Evolutionary conservation across 2,113 vertebrate genomes (phyloP).

Genomic region (Labeo catla): DNA sequence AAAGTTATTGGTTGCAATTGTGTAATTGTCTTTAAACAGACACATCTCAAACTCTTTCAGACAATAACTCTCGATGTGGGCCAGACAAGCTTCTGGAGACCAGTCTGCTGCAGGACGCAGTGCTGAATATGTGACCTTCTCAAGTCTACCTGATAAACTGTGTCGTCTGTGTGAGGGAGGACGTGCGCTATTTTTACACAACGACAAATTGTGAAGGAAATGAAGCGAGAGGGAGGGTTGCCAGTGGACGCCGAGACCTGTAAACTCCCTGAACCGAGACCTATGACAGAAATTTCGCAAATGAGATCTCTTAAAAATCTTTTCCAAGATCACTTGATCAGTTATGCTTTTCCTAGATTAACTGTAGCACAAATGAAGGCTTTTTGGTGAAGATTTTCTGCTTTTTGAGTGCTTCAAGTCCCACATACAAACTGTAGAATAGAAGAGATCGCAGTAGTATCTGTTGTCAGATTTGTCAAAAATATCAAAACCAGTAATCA

Average conservation of each 20-base stretch:
- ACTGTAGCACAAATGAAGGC: no score
- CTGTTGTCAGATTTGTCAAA: background rate
- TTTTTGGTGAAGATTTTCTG: no score
- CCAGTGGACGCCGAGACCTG: background rate
- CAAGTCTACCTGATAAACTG: slow-evolving; percentile 37
- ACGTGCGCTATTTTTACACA: slow-evolving; percentile 17
- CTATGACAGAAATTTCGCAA: background rate
- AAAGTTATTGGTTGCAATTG: background rate
- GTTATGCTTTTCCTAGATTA: no score
- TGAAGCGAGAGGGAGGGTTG: background rate
- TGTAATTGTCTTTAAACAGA: slow-evolving; percentile 13
- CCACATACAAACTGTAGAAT: background rate
- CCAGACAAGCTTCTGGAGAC: background rate
- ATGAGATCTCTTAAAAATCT: background rate
- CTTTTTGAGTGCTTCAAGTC: background rate
- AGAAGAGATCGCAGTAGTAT: background rate
- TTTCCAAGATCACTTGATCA: no score
- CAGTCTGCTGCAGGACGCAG: background rate
- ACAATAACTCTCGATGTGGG: background rate
- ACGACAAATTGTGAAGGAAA: slow-evolving; percentile 21
- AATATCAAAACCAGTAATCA: background rate
- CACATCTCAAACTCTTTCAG: background rate
- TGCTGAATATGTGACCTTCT: slow-evolving; percentile 23
- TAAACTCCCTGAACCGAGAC: background rate
- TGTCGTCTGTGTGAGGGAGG: slow-evolving; percentile 13